These are phyloP conservation scores for Contarinia nasturtii DNA, from an alignment of 1,140 invertebrate species.

Conservation along the genomic window DNA sequence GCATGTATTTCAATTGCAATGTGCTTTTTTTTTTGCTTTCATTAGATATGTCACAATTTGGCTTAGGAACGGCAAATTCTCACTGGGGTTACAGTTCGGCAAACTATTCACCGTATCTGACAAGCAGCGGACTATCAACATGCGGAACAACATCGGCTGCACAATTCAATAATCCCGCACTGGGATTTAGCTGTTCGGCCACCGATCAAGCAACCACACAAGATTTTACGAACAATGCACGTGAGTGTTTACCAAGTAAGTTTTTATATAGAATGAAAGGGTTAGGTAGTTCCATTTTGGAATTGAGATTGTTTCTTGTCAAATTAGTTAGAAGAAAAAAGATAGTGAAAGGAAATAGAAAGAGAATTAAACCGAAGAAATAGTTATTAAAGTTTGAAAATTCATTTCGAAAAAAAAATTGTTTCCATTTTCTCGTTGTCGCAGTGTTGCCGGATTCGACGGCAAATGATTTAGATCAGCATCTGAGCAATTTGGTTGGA, in stretches of 20 bases:
- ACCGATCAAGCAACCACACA: slow-evolving; percentile 48
- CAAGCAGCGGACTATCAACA: slow-evolving; percentile 37
- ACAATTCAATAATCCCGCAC: slow-evolving; percentile 43
- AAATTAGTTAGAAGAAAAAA: neutral
- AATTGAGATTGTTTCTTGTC: neutral
- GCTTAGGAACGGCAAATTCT: slow-evolving; percentile 54
- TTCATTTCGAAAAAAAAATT: neutral
- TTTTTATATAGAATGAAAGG: slow-evolving; percentile 1
- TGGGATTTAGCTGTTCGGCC: slow-evolving; percentile 41
- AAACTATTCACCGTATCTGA: slow-evolving; percentile 59
- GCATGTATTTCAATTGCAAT: neutral
- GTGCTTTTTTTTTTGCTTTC: slow-evolving; percentile 5
- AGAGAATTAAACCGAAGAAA: too few species aligned
- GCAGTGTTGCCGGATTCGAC: slow-evolving; percentile 54
- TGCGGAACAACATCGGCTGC: slow-evolving; percentile 40
- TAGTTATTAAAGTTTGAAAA: too few species aligned
- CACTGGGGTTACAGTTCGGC: slow-evolving; percentile 70
- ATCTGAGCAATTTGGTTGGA: slow-evolving; percentile 47
- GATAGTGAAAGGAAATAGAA: neutral
- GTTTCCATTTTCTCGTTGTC: slow-evolving; percentile 3
- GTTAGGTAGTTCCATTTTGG: neutral
- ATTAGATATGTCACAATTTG: slow-evolving; percentile 59
- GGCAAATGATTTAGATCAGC: slow-evolving; percentile 54
- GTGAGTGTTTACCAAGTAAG: slow-evolving; percentile 24
- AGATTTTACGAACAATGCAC: slow-evolving; percentile 35